Evolutionary conservation across 2,113 vertebrate species (phyloP), one percentile per base, ranked within the genome.

Genomic region (Hippocampus mohnikei): DNA sequence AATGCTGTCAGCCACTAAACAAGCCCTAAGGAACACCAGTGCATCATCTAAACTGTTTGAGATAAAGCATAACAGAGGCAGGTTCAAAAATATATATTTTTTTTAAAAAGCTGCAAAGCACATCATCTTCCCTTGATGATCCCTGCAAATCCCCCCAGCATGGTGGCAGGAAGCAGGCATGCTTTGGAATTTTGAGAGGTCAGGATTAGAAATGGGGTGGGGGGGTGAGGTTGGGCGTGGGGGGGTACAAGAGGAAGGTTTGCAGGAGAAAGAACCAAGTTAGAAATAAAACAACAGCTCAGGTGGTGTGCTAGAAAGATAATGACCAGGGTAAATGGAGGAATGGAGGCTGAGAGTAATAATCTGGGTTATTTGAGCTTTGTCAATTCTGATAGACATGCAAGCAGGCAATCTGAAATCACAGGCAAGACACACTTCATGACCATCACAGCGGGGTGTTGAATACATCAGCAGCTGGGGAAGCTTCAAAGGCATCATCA

Each of bases 41-140:
- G 56, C 52, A 2, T 72, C 21, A 7, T 81, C 72, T 84, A 79
- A 86, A 82, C 73, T 76, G 64, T 81, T 78, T 46, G 63, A 23
- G 80, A 80, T 77, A 78, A 76, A 80, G 77, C 83, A 77, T 84
- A 79, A 76, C 78, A 67, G 56, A 73, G 66, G 73, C 61, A 70
- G 80, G 60, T 61, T 40, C 16, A 27, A 15, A 65, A 41, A 10
- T n/a, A 52, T 11, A 27, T 44, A 56, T 42, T 33, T n/a, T n/a
- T n/a, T 15, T 10, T 25, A 70, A 76, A 70, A 78, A 79, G 73
- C 79, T 79, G 76, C 79, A 84, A 85, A 87, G 76, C 81, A 81
- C 85, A 84, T 87, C 80, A 87, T 87, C 69, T 76, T 81, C 71
- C 78, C 81, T 89, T 83, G 74, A 87, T 90, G 78, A 82, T 86